Conservation (phyloP, 2,888 invertebrate species). For the Acronicta aceris region DNA sequence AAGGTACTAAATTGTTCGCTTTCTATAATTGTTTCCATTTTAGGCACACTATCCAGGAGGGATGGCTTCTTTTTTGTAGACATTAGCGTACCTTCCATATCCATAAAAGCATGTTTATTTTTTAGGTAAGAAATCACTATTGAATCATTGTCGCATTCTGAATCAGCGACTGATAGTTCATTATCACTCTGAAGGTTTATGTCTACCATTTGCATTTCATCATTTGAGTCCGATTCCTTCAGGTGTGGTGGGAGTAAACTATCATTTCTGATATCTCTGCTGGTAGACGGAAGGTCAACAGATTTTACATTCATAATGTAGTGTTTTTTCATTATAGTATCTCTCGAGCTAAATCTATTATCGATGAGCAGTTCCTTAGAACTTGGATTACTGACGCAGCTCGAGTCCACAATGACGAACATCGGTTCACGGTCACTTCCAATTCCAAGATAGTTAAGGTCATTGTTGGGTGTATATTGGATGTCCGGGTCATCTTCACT, state of each 20-base stretch:
- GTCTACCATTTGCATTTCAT: slow-evolving; percentile 69
- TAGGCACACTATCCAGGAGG: slow-evolving; percentile 69
- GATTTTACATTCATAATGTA: slow-evolving; percentile 56
- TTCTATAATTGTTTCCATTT: slow-evolving; percentile 77
- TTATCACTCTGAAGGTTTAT: slow-evolving; percentile 73
- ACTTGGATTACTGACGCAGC: slow-evolving; percentile 64
- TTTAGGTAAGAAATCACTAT: slow-evolving; percentile 71
- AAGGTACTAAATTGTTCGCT: slow-evolving; percentile 64
- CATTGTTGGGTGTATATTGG: slow-evolving; percentile 58
- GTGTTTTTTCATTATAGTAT: slow-evolving; percentile 54
- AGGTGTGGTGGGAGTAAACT: slow-evolving; percentile 30
- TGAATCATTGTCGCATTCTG: slow-evolving; percentile 66
- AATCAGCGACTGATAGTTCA: slow-evolving; percentile 59
- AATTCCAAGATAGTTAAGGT: slow-evolving; percentile 49
- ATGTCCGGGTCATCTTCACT: slow-evolving; percentile 69
- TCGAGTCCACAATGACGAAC: slow-evolving; percentile 70
- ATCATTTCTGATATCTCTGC: slow-evolving; percentile 57
- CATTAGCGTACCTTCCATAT: slow-evolving; percentile 60
- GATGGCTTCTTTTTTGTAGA: slow-evolving; percentile 69
- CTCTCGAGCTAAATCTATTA: slow-evolving; percentile 50
- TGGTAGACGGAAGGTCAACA: slow-evolving; percentile 66
- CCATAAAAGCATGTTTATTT: slow-evolving; percentile 62
- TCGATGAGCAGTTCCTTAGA: slow-evolving; percentile 65
- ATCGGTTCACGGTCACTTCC: slow-evolving; percentile 64
- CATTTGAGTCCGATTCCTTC: slow-evolving; percentile 60